A percentile compares a stretch with the other conserved stretches of the same genome.
These are phyloP conservation scores for Seira musarum DNA, from an alignment of 2,888 invertebrate species.

Conservation along the genomic window DNA sequence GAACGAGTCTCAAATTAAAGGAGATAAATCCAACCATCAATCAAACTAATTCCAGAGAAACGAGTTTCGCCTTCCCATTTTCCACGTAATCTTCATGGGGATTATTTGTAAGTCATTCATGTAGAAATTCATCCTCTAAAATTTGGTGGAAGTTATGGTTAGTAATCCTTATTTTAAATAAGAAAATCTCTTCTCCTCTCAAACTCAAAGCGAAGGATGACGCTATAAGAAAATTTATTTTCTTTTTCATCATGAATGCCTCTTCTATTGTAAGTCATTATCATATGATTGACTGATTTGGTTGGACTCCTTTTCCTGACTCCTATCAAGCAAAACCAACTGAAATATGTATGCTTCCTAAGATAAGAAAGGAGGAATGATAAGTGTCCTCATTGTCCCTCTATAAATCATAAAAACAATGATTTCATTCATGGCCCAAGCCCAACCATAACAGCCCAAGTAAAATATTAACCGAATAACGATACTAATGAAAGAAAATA, in stretches of 20 bases:
- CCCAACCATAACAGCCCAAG: too few relatives aligned
- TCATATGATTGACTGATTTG: slow-evolving; percentile 3
- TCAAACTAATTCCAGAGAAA: slow-evolving; percentile 57
- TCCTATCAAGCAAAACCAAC: neutral
- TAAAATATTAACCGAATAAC: neutral
- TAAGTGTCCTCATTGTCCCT: slow-evolving; percentile 1
- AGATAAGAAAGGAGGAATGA: too few relatives aligned
- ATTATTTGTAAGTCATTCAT: slow-evolving; percentile 10
- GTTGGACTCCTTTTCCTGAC: neutral
- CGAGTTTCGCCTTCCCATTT: slow-evolving; percentile 17
- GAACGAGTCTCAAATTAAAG: slow-evolving; percentile 12
- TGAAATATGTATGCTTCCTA: too few relatives aligned
- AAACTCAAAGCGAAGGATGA: too few relatives aligned
- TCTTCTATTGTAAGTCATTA: neutral
- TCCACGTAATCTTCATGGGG: neutral
- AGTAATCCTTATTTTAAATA: neutral
- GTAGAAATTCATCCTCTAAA: neutral
- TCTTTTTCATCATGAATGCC: neutral
- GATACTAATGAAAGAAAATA: slow-evolving; percentile 50
- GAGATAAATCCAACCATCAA: slow-evolving; percentile 57
- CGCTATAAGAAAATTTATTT: too few relatives aligned
- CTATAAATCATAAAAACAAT: slow-evolving; percentile 10
- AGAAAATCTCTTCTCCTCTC: neutral
- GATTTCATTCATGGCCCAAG: neutral
- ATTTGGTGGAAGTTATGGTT: neutral